phyloP scores from a whole-genome alignment of 2,888 invertebrate species.

The Mythimna pallens region DNA sequence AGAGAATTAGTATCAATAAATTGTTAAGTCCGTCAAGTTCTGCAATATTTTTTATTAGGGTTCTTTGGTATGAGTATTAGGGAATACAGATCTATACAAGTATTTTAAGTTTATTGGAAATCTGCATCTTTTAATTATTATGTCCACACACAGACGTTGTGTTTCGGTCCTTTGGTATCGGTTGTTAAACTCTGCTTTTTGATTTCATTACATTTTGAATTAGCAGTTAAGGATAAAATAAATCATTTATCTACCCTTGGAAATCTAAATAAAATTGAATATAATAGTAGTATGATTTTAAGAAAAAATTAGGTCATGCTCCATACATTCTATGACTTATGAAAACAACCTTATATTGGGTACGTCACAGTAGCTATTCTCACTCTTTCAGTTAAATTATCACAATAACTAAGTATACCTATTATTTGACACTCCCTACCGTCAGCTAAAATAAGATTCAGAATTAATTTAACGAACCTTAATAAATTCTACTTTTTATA shows the following conservation, averaged over 20 bases:
- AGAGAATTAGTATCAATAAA: not conserved
- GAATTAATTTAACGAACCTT: conserved; percentile 5
- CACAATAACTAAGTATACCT: too few relatives aligned
- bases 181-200: not conserved
- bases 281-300: not conserved
- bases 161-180: not conserved
- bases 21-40: not conserved
- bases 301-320: not conserved
- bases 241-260: not conserved
- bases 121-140: not conserved
- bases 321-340: not conserved
- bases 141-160: not conserved
- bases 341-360: not conserved
- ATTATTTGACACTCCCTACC: not conserved
- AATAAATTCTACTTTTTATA: conserved; percentile 13
- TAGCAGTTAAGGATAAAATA: not conserved
- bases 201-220: not conserved
- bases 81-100: not conserved
- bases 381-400: not conserved
- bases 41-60: not conserved
- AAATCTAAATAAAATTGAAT: not conserved
- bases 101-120: not conserved
- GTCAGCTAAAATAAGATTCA: not conserved
- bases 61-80: not conserved
- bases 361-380: not conserved